Evolutionary conservation across 2,797 vertebrate species (phyloP).

Genomic region (Pteropus rufus): DNA sequence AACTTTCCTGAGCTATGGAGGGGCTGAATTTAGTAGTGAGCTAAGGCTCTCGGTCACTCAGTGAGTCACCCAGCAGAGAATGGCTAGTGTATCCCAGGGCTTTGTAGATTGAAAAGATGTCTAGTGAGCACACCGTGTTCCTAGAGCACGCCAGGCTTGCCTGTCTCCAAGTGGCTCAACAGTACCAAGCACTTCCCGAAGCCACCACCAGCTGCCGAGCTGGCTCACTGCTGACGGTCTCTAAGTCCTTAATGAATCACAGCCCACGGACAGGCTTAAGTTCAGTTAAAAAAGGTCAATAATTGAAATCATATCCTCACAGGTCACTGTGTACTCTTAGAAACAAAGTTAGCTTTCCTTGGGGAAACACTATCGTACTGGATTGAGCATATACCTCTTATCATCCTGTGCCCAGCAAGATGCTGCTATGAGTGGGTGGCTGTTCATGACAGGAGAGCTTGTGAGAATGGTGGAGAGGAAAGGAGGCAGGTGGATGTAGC

Average conservation of each 20-base stretch:
- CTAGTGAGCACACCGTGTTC: constrained; percentile 74
- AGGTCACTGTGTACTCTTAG: background rate
- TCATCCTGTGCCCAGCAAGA: background rate
- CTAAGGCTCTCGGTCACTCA: constrained; percentile 69
- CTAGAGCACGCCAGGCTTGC: background rate
- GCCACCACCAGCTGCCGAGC: background rate
- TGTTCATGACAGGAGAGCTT: background rate
- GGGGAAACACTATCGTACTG: background rate
- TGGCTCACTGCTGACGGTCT: background rate
- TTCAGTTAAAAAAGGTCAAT: background rate
- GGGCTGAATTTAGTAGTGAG: constrained; percentile 78
- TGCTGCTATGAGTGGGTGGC: background rate
- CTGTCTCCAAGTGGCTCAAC: constrained; percentile 46
- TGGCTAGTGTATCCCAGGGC: background rate
- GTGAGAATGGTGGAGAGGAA: background rate
- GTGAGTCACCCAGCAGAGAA: constrained; percentile 49
- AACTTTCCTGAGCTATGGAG: constrained; percentile 18
- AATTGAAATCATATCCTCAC: background rate
- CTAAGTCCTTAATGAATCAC: background rate
- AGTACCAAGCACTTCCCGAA: constrained; percentile 33
- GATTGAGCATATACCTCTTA: background rate
- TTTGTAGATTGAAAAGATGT: constrained; percentile 40
- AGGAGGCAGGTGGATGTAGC: background rate
- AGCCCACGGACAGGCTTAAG: background rate
- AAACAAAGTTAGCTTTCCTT: background rate